Percentiles rank a stretch among this genome's conserved stretches.
Evolutionary conservation across 2,113 vertebrate species (phyloP).

Genomic region (Rhabdornis inornatus): DNA sequence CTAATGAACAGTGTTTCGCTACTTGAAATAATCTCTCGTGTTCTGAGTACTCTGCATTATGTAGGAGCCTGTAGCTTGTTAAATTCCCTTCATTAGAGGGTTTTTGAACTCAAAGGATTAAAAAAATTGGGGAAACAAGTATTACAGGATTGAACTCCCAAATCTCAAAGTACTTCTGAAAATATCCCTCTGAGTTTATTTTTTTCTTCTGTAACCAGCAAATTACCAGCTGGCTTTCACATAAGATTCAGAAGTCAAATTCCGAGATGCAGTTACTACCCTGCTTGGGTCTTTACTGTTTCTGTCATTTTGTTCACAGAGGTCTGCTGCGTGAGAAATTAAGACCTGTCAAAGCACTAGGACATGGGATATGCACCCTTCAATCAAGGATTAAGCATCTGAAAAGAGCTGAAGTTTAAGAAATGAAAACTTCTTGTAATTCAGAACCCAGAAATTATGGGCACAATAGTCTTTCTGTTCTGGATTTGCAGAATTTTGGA

Average conservation of each 20-base stretch:
- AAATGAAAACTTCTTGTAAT: conserved; percentile 64
- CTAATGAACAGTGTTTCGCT: conserved; percentile 46
- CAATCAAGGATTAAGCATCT: conserved; percentile 71
- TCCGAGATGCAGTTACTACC: background rate
- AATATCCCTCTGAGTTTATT: background rate
- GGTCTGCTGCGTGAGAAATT: conserved; percentile 66
- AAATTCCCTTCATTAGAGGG: conserved; percentile 43
- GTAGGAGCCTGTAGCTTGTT: conserved; percentile 33
- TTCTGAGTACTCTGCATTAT: conserved; percentile 40
- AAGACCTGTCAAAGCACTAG: conserved; percentile 79
- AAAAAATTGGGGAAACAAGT: conserved; percentile 37
- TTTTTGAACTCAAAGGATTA: conserved; percentile 38
- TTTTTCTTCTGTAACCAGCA: background rate
- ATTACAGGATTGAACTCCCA: conserved; percentile 19
- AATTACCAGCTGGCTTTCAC: background rate
- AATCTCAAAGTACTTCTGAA: conserved; percentile 34
- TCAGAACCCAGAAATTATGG: conserved; percentile 67
- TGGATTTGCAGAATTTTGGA: background rate
- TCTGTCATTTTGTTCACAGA: background rate
- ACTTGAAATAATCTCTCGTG: conserved; percentile 50
- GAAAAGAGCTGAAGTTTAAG: conserved; percentile 70
- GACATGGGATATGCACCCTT: conserved; percentile 69
- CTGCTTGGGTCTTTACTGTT: background rate
- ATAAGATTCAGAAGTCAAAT: background rate
- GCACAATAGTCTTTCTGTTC: conserved; percentile 59